Base-by-base conservation (phyloP, 2,113 vertebrate species). In the Mionectes macconnelli region DNA sequence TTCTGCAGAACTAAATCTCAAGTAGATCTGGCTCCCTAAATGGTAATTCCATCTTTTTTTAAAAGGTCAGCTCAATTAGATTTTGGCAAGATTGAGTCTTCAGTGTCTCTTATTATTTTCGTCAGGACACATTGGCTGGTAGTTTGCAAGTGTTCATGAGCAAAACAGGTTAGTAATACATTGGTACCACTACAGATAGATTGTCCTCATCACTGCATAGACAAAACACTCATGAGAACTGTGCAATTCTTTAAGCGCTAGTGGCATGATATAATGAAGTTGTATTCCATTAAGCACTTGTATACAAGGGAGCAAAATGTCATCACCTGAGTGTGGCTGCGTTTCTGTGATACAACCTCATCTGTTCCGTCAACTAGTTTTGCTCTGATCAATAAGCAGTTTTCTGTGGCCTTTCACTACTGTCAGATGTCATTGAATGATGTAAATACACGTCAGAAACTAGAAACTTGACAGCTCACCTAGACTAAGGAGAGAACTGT, bases 251-350 rank as follows among this genome's bases (percentile, higher is more conserved):
- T 97, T 98, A 99, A 99, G 97, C 97, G 76, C 96, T 95, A 98
- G 98, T 99, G 98, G 98, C 98, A 98, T 97, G 98, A 98, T 98
- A 97, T 99, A 99, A 99, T 99, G 99, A 99, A 99, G 99, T 99
- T 98, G 98, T 99, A 98, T 99, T 98, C 98, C 97, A 99, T 99
- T 99, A 99, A 98, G 98, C 97, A 93, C 96, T 96, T 93, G 89
- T 97, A 95, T 97, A 94, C 79, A 90, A 90, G 91, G 96, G 97
- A 94, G 96, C 97, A 97, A 98, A 98, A 98, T 98, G 98, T 98
- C 98, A 98, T 98, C 98, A 98, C 98, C 98, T 97, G 97, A 98
- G 84, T 95, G 97, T 98, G 98, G 96, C 97, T 97, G 97, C 97
- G 92, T 98, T 98, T 98, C 97, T 98, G 96, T 96, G 97, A 98